Conservation (phyloP, 2,113 vertebrate species). For the Zeus faber region DNA sequence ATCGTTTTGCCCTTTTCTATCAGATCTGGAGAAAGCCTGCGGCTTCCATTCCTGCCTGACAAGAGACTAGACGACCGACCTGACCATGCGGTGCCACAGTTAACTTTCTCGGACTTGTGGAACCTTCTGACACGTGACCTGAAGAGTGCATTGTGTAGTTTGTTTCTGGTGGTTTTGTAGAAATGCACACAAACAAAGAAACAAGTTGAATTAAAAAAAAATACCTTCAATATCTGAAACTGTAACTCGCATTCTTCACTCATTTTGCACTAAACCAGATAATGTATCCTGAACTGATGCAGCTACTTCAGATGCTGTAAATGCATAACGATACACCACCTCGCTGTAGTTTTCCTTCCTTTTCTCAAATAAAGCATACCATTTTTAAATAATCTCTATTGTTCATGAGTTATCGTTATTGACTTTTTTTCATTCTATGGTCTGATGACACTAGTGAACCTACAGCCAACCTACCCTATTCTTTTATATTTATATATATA, state of each 20-base stretch:
- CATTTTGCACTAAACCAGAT: too few relatives aligned
- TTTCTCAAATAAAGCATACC: conserved; percentile 63
- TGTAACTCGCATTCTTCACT: background rate
- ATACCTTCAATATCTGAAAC: background rate
- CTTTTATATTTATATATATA: background rate
- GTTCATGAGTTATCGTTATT: too few relatives aligned
- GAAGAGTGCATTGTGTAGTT: conserved; percentile 17
- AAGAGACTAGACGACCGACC: conserved; percentile 25
- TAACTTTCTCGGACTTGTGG: conserved; percentile 12
- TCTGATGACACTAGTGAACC: too few relatives aligned
- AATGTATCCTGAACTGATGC: background rate
- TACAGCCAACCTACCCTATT: too few relatives aligned
- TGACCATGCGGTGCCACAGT: conserved; percentile 2
- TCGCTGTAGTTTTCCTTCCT: conserved; percentile 4
- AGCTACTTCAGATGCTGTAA: conserved; percentile 7
- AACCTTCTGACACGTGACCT: conserved; percentile 10
- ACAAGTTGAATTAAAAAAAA: background rate
- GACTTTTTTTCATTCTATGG: conserved; percentile 22
- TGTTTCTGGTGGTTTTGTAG: conserved; percentile 18
- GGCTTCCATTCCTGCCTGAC: conserved; percentile 69
- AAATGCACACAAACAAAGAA: conserved; percentile 12
- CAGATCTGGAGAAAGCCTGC: conserved; percentile 80
- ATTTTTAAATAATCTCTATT: too few relatives aligned
- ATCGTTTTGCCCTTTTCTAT: conserved; percentile 18
- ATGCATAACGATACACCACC: conserved; percentile 8